phyloP scores from a whole-genome alignment of 2,888 invertebrate species.

The Calliopum simillimum region DNA sequence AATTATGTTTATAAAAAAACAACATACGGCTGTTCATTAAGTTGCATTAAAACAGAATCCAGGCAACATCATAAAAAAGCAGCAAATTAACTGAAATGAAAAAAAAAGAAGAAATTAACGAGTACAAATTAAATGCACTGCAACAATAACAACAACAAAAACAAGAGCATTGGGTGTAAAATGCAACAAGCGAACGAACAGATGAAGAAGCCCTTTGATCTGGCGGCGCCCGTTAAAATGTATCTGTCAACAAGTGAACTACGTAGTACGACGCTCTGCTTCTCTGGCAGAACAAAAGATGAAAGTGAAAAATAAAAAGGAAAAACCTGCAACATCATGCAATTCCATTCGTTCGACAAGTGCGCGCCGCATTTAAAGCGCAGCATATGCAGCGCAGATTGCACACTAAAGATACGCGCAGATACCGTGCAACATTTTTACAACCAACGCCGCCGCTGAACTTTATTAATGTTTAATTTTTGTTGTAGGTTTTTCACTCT shows the following conservation, averaged over 20 bases:
- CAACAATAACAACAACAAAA: no score
- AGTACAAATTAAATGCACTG: no score
- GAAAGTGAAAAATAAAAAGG: conserved; percentile 32
- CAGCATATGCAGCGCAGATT: conserved; percentile 58
- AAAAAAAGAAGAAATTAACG: no score
- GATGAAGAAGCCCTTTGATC: conserved; percentile 10
- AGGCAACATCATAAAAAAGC: no score
- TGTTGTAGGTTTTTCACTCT: background rate
- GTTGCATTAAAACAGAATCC: no score
- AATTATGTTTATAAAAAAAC: no score
- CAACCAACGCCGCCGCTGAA: conserved; percentile 15
- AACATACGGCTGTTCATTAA: no score
- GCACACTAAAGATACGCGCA: conserved; percentile 35
- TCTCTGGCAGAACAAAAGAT: conserved; percentile 36
- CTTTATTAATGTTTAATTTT: background rate
- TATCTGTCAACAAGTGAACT: conserved; percentile 27
- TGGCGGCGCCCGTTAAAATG: conserved; percentile 19
- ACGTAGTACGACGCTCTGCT: no score
- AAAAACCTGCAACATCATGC: conserved; percentile 44
- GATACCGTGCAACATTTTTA: conserved; percentile 17
- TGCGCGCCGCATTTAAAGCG: conserved; percentile 16
- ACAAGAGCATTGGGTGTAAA: no score
- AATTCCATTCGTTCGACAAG: conserved; percentile 51
- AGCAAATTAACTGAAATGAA: no score
- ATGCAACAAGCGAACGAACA: no score